A percentile compares a stretch with the other conserved stretches of the same genome.
Conservation (phyloP, 2,797 vertebrate species). For the Poecilia velifera region DNA sequence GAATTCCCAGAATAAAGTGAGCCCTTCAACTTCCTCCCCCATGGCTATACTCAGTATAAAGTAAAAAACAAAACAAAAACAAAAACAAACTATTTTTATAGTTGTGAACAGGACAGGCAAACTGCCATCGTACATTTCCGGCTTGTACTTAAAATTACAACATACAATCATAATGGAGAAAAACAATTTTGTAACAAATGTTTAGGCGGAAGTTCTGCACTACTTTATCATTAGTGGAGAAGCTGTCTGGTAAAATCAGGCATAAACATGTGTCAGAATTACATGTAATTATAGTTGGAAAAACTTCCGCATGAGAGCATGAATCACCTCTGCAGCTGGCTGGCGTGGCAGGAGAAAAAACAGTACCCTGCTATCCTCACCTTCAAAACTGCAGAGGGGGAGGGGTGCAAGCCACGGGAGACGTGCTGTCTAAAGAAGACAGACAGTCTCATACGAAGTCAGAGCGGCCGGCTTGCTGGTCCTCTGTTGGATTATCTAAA, state of each 20-base stretch:
- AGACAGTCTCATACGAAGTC: conserved; percentile 58
- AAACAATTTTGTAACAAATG: conserved; percentile 77
- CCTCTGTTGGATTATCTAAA: conserved; percentile 73
- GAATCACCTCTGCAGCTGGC: conserved; percentile 81
- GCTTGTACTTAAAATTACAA: conserved; percentile 67
- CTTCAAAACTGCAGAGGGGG: conserved; percentile 61
- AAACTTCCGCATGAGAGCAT: conserved; percentile 80
- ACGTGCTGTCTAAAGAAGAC: conserved; percentile 51
- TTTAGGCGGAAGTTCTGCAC: conserved; percentile 77
- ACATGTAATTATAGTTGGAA: conserved; percentile 83
- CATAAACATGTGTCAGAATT: conserved; percentile 84
- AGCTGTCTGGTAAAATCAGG: conserved; percentile 77
- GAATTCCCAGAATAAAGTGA: conserved; percentile 64
- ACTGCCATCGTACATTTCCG: conserved; percentile 41
- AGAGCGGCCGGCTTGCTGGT: conserved; percentile 63
- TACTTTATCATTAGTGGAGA: conserved; percentile 81
- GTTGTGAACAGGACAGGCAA: conserved; percentile 38
- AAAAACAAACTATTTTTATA: conserved; percentile 7
- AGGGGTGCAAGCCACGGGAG: conserved; percentile 34
- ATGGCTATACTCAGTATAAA: conserved; percentile 39
- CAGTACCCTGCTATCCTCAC: conserved; percentile 69
- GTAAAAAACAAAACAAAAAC: background rate
- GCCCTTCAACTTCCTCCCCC: conserved; percentile 50
- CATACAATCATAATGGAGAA: conserved; percentile 67
- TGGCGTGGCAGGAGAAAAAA: conserved; percentile 68